Base-by-base conservation (phyloP, 2,888 invertebrate species). In the Oxyscelio sp. region DNA sequence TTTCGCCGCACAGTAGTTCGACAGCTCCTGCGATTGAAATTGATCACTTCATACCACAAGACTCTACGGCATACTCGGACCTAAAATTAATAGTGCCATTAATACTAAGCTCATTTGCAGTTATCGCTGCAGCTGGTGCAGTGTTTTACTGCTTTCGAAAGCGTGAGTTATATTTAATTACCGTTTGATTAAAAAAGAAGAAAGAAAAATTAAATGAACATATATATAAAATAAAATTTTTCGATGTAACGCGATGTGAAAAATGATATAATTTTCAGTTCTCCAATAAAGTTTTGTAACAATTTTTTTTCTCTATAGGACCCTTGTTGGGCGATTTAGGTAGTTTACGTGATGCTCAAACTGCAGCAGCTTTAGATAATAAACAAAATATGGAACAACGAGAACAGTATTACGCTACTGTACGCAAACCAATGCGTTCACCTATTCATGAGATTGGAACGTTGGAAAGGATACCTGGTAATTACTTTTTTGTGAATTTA, bases 1-100 rank as follows among this genome's bases (percentile, higher is more conserved):
- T 97, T 83, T 97, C 97, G 15, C 96, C 96, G 90, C 97, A 97
- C 93, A 96, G 97, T 97, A 96, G 97, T 97, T 95, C 89, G 21
- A 89, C 92, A 4, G 87, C 92, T 45, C 91, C 93, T 11, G 89
- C 90, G 17, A 89, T 93, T 58, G 94, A 94, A 85, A 92, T 94
- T 81, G 93, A 94, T 87, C 92, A 92, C 68, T 94, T 89, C 82
- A 91, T 93, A 73, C 94, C 94, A 3, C 94, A 92, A 68, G 92
- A 93, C 77, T 90, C 92, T 43, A 90, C 93, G 17, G 92, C 92
- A 45, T 93, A 94, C 78, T 91, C 93, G 38, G 94, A 94, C 84
- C 78, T 94, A 43, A 94, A 94, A 88, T 87, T 94, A 56, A 93
- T 94, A 86, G 90, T 94, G 81, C 94, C 94, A 40, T 89, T 94